Conservation (phyloP, 1,140 invertebrate genomes). For the Drosophila athabasca region DNA sequence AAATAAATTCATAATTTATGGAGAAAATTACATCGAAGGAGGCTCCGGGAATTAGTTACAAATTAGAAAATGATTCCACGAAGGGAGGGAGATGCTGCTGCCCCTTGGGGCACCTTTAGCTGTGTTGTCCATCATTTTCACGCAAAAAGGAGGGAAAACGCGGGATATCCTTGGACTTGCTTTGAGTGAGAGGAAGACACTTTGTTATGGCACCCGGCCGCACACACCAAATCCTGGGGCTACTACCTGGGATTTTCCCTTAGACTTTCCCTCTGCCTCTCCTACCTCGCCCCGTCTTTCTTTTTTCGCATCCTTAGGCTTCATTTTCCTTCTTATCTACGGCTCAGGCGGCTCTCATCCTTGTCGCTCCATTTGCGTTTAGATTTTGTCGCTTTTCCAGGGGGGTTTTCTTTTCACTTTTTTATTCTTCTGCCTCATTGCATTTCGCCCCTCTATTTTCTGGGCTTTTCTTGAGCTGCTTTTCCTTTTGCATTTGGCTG, state of each 20-base stretch:
- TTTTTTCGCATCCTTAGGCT: conserved; percentile 12
- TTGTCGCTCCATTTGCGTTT: conserved; percentile 70
- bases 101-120: conserved; percentile 12
- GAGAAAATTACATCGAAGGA: conserved; percentile 36
- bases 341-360: conserved; percentile 34
- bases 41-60: conserved; percentile 57
- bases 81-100: conserved; percentile 11
- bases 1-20: conserved; percentile 50
- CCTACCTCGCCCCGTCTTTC: neutral
- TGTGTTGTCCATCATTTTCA: conserved; percentile 42
- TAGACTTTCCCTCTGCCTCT: neutral
- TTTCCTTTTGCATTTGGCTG: conserved; percentile 32
- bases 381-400: conserved; percentile 63
- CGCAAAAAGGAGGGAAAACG: conserved; percentile 4
- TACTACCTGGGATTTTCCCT: conserved; percentile 45
- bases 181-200: conserved; percentile 42
- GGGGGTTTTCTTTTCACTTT: conserved; percentile 21
- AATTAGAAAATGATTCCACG: conserved; percentile 67
- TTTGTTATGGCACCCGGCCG: conserved; percentile 43
- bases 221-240: conserved; percentile 36
- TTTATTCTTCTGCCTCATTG: neutral
- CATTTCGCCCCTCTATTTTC: neutral
- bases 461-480: conserved; percentile 6
- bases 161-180: conserved; percentile 18
- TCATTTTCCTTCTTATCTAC: conserved; percentile 37